phyloP scores from a whole-genome alignment of 2,888 invertebrate genomes.

The Tanaodytes sp. region DNA sequence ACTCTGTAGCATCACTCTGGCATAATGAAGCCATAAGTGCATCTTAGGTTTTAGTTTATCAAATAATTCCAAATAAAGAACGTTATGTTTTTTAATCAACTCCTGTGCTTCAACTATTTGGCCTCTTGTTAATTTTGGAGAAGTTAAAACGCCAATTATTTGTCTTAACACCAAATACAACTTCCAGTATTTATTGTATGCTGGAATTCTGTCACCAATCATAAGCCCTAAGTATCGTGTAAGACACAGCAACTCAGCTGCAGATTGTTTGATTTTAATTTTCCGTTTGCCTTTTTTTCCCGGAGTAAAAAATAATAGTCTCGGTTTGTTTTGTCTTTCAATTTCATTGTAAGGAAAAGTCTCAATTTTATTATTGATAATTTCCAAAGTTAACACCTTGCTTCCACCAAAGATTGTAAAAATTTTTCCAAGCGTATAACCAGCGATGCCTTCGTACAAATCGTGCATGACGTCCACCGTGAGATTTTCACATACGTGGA shows the following conservation, averaged over 20 bases:
- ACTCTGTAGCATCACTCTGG: constrained; percentile 20
- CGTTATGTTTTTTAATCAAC: constrained; percentile 25
- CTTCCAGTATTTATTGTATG: constrained; percentile 23
- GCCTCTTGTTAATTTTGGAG: constrained; percentile 22
- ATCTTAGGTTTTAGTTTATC: constrained; percentile 38
- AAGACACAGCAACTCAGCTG: constrained; percentile 40
- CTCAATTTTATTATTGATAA: constrained; percentile 41
- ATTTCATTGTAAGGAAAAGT: constrained; percentile 33
- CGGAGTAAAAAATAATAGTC: constrained; percentile 33
- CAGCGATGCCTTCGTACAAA: constrained; percentile 33
- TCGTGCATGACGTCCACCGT: constrained; percentile 43
- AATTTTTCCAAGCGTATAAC: constrained; percentile 37
- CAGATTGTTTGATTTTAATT: constrained; percentile 38
- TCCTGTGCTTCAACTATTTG: constrained; percentile 22
- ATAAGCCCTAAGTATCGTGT: constrained; percentile 39
- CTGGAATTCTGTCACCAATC: constrained; percentile 37
- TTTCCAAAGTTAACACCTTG: constrained; percentile 27
- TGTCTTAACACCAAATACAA: constrained; percentile 24
- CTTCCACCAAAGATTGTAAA: constrained; percentile 27
- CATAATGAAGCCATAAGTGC: constrained; percentile 29
- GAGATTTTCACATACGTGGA: constrained; percentile 43
- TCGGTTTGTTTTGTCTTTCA: constrained; percentile 35
- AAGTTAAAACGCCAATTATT: constrained; percentile 31
- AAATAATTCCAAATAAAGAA: constrained; percentile 30
- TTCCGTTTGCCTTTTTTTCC: constrained; percentile 35